Conservation (phyloP, 1,140 invertebrate species). For the Calosoma granatense region DNA sequence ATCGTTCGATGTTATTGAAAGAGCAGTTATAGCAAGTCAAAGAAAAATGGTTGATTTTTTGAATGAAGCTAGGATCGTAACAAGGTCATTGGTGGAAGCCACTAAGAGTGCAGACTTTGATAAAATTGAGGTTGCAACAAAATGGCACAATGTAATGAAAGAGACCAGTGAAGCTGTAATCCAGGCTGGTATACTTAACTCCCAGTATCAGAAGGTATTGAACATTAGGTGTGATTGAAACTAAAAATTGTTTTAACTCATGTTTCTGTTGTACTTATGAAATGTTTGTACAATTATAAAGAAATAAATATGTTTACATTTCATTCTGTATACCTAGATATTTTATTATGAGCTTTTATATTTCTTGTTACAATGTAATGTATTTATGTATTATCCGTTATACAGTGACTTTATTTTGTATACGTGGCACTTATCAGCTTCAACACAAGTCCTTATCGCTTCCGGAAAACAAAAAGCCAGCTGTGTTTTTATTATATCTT, state of each 20-base stretch:
- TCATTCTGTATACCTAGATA: no score
- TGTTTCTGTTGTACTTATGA: neutral
- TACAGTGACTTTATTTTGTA: no score
- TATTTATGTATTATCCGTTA: no score
- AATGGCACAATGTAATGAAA: neutral
- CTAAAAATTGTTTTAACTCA: neutral
- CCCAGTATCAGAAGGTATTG: neutral
- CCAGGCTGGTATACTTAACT: neutral
- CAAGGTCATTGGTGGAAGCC: neutral
- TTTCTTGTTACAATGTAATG: no score
- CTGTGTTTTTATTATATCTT: neutral
- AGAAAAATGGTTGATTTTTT: neutral
- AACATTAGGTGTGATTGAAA: neutral
- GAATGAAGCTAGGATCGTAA: neutral
- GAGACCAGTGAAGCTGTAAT: neutral
- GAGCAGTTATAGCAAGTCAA: neutral
- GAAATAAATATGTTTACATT: no score
- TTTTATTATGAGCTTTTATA: no score
- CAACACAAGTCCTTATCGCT: neutral
- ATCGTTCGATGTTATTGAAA: neutral
- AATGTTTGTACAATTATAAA: no score
- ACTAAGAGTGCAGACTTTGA: neutral
- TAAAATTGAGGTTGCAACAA: neutral
- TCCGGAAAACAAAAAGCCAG: constrained; percentile 4
- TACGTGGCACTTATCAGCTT: neutral